phyloP scores from a whole-genome alignment of 64 coral and sea anemone genomes.

The Dendrophyllia cribrosa region DNA sequence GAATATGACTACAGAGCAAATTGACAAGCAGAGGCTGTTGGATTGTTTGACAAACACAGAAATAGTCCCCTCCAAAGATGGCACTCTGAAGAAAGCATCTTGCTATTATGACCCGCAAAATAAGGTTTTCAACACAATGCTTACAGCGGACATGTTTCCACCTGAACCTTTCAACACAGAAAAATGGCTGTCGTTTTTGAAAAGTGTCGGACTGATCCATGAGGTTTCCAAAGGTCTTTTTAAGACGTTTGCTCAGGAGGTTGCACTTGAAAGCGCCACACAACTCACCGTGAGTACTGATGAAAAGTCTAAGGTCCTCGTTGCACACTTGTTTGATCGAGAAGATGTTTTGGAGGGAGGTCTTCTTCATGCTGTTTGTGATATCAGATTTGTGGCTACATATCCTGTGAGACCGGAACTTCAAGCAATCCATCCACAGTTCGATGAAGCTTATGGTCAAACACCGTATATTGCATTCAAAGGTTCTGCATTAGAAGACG shows the following conservation, averaged over 20 bases:
- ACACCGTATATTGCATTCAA: slow-evolving; percentile 2
- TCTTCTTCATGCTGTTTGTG: slow-evolving; percentile 41
- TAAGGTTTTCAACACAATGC: slow-evolving; percentile 55
- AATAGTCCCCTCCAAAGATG: slow-evolving; percentile 4
- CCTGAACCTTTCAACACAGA: slow-evolving; percentile 25
- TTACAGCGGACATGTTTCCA: slow-evolving; percentile 38
- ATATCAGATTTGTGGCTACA: slow-evolving; percentile 10
- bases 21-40: neutral
- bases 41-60: neutral
- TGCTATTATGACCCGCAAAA: slow-evolving; percentile 53
- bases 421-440: slow-evolving; percentile 8
- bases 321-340: slow-evolving; percentile 33
- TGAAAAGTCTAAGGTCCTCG: slow-evolving; percentile 36
- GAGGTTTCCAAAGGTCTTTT: slow-evolving; percentile 39
- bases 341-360: neutral
- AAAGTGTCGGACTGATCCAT: slow-evolving; percentile 15
- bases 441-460: slow-evolving; percentile 15
- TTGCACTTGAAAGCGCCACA: slow-evolving; percentile 27
- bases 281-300: neutral
- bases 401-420: slow-evolving; percentile 13
- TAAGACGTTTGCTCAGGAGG: slow-evolving; percentile 5
- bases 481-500: neutral
- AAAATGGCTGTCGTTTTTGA: slow-evolving; percentile 50
- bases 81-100: neutral
- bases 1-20: neutral